Percentiles rank a stretch among this genome's conserved stretches.
These are phyloP conservation scores for Drosophila nannoptera DNA, from an alignment of 1,140 invertebrate genomes.

Conservation along the genomic window DNA sequence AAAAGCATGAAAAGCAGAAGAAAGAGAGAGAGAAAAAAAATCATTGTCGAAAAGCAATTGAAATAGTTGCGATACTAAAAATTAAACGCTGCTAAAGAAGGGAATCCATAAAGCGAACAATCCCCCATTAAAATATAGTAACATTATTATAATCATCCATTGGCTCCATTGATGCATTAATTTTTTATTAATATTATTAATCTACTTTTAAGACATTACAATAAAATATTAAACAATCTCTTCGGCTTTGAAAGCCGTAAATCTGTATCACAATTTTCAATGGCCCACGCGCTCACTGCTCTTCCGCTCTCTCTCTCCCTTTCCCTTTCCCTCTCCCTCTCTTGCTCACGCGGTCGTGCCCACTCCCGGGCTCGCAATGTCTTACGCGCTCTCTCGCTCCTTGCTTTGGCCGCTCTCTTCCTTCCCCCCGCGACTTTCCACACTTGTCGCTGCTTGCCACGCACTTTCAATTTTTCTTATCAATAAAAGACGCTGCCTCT, in stretches of 20 bases:
- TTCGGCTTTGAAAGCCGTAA: neutral
- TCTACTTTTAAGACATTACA: neutral
- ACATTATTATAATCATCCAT: no score
- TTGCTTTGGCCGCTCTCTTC: neutral
- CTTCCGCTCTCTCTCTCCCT: neutral
- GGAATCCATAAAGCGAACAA: no score
- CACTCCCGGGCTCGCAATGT: no score
- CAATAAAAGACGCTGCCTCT: conserved; percentile 52
- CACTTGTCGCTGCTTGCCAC: conserved; percentile 39
- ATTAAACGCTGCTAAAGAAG: no score
- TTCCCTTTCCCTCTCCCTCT: neutral
- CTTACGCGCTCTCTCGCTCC: no score
- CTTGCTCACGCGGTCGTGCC: neutral
- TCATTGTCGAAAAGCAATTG: no score
- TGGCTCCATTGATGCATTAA: no score
- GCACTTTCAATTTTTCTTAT: conserved; percentile 72
- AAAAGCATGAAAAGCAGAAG: no score
- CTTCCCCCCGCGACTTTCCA: conserved; percentile 4
- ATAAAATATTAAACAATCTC: neutral
- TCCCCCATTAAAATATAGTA: no score
- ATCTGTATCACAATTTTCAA: neutral
- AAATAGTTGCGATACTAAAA: no score
- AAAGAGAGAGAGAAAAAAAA: no score
- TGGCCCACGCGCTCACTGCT: conserved; percentile 9
- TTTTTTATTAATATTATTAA: neutral